Evolutionary conservation across 2,888 invertebrate genomes (phyloP), one percentile per base, ranked within the genome.

Genomic region (Parnassius mnemosyne): DNA sequence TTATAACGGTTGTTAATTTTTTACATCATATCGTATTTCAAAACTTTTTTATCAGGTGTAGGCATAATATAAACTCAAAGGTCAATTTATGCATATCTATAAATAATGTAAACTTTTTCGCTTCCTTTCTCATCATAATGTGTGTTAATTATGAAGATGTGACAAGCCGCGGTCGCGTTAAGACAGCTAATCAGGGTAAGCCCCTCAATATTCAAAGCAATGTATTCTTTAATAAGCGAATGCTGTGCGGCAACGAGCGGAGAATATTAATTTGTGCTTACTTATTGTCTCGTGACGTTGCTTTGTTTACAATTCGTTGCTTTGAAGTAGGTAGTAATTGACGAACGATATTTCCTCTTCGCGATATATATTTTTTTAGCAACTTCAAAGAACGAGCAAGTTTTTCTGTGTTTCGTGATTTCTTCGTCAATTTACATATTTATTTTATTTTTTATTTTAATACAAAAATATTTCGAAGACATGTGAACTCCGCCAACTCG

Each of bases 231-330:
- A 58, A 47, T 49, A 54, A 54, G 54, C 47, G 50, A 58, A 57
- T 57, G 57, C 63, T 55, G 41, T 52, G 57, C 42, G 47, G 43
- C 52, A 25, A 63, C 58, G 56, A n/a, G 34, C 11, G 11, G 44
- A 50, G 63, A 65, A 63, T 65, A 58, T 20, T 42, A 65, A 65
- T 61, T 53, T 16, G 49, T 20, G 43, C 46, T n/a, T 25, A 11
- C 49, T 50, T 13, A 43, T 50, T 43, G 50, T 44, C 55, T 13
- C 47, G 13, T n/a, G 13, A 2, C 53, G 1, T 10, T n/a, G 47
- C 57, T 57, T 58, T 58, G 54, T 58, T 62, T 12, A 49, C 20
- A 13, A 55, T 55, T 54, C 25, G 10, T 62, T 43, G 53, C 41
- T 56, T 41, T 53, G 49, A 54, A 50, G 55, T 54, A 44, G 50